Percentiles rank a stretch among this genome's conserved stretches.
phyloP scores from a whole-genome alignment of 2,797 vertebrate genomes.

The Acestrorhynchus altus region DNA sequence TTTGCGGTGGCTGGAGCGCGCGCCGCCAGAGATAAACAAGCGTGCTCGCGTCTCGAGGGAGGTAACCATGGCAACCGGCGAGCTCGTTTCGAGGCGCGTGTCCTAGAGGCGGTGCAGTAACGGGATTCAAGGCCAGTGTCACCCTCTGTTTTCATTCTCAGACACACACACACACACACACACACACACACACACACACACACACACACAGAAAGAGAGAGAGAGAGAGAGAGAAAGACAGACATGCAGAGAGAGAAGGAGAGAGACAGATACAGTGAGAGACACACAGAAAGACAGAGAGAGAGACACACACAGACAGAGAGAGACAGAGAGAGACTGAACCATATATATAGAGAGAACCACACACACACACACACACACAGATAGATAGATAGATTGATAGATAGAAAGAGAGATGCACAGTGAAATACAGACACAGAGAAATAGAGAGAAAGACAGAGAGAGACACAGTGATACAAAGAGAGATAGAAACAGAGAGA shows the following conservation, averaged over 20 bases:
- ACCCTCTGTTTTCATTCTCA: constrained; percentile 46
- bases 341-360: too few relatives aligned
- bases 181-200: too few relatives aligned
- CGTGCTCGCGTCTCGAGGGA: constrained; percentile 74
- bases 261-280: too few relatives aligned
- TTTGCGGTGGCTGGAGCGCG: constrained; percentile 41
- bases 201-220: too few relatives aligned
- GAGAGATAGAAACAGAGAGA: not conserved
- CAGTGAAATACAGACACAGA: not conserved
- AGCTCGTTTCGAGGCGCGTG: constrained; percentile 73
- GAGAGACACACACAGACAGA: too few relatives aligned
- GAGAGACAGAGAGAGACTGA: too few relatives aligned
- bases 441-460: not conserved
- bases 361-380: too few relatives aligned
- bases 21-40: constrained; percentile 82
- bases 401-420: not conserved
- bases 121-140: constrained; percentile 81
- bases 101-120: constrained; percentile 81
- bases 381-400: too few relatives aligned
- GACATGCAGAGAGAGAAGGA: too few relatives aligned
- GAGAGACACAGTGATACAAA: not conserved
- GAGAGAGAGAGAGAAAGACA: constrained; percentile 21
- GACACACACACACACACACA: too few relatives aligned
- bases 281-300: too few relatives aligned
- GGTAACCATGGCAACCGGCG: constrained; percentile 81